A percentile compares a stretch with the other conserved stretches of the same genome.
phyloP scores from a whole-genome alignment of 2,113 vertebrate genomes.

The Burhinus oedicnemus region DNA sequence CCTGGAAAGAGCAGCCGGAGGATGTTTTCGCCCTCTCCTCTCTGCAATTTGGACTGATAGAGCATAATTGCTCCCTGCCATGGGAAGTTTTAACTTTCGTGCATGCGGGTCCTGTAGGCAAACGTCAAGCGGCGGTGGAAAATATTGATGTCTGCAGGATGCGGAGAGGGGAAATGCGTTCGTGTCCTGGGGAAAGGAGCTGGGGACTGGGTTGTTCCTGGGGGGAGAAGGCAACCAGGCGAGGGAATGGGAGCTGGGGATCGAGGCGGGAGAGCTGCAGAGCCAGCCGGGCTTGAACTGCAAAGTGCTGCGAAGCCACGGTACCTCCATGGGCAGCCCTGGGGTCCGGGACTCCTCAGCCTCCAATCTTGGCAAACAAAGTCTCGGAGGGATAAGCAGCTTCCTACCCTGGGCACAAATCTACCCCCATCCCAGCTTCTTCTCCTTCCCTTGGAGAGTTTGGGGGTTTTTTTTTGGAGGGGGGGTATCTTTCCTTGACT shows the following conservation, averaged over 20 bases:
- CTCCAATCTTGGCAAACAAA: conserved; percentile 36
- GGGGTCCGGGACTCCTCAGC: conserved; percentile 12
- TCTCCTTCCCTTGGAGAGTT: neutral
- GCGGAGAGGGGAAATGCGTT: neutral
- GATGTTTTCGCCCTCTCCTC: neutral
- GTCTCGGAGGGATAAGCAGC: neutral
- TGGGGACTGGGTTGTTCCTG: neutral
- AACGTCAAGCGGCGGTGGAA: neutral
- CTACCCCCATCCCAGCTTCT: neutral
- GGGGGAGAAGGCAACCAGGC: neutral
- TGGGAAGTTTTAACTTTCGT: conserved; percentile 63
- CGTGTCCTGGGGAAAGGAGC: neutral
- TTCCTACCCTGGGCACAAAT: neutral
- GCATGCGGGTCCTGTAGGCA: conserved; percentile 48
- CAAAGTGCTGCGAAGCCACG: neutral
- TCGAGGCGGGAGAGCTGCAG: neutral
- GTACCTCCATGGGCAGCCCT: neutral
- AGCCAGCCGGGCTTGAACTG: neutral
- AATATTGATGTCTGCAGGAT: conserved; percentile 13
- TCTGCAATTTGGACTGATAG: neutral
- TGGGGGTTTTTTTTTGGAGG: neutral
- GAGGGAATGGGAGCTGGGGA: neutral
- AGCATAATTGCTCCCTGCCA: neutral
- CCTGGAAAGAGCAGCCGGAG: neutral
- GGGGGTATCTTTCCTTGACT: neutral